Conservation (phyloP, 2,888 invertebrate species). For the Trisateles emortualis region DNA sequence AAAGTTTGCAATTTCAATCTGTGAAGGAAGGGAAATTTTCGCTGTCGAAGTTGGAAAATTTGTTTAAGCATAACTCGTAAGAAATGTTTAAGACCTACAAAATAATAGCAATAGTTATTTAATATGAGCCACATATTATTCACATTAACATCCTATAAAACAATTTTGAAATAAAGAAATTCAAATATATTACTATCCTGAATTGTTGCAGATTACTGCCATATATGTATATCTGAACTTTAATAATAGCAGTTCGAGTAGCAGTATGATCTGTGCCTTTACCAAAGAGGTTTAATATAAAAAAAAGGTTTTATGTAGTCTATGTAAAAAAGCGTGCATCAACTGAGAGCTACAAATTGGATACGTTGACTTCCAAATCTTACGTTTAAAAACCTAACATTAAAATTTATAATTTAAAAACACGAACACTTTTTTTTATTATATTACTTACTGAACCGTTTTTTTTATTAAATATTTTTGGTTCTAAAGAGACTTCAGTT, state of each 20-base stretch:
- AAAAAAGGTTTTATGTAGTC: conserved; percentile 26
- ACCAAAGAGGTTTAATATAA: conserved; percentile 44
- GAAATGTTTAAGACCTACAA: too few species aligned
- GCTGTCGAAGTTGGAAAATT: too few species aligned
- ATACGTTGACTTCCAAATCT: conserved; percentile 6
- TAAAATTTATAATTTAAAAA: conserved; percentile 31
- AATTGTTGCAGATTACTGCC: too few species aligned
- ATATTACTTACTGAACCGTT: conserved; percentile 11
- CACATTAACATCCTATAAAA: too few species aligned
- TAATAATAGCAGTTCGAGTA: not conserved
- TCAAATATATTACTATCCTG: too few species aligned
- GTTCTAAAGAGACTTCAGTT: conserved; percentile 16
- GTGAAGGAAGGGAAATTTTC: too few species aligned
- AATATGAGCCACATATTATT: too few species aligned
- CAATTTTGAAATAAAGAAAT: too few species aligned
- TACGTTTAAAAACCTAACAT: conserved; percentile 32
- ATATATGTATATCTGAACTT: too few species aligned
- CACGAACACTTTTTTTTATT: conserved; percentile 6
- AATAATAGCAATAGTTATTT: too few species aligned
- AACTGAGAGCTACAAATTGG: conserved; percentile 29
- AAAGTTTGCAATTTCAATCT: too few species aligned
- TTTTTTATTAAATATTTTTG: conserved; percentile 20
- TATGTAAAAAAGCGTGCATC: conserved; percentile 38
- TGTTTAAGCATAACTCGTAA: too few species aligned
- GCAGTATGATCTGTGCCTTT: conserved; percentile 10